Evolutionary conservation across 1,140 invertebrate genomes (phyloP), one percentile per base, ranked within the genome.

Genomic region (Pinna nobilis): DNA sequence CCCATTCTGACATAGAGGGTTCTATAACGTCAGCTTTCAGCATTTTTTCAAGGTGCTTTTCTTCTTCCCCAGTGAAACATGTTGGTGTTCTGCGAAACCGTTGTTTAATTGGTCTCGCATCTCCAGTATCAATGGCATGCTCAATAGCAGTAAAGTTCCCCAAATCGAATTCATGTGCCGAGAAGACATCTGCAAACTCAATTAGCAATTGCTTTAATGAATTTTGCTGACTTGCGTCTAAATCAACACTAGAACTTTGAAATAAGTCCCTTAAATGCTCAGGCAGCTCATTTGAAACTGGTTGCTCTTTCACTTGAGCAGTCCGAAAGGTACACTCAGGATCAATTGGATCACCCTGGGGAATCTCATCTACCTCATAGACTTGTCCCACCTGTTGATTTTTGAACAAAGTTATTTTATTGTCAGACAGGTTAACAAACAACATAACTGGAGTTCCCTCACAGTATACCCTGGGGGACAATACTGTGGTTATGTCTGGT

Each of bases 101-200:
- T 28, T 70, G 55, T 28, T 70, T 70, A 9, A 70, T 25, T 11
- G 67, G 67, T 63, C 13, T 3, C 15, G 33, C 9, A n/a, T 32
- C 28, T 18, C 55, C 39, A 2, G 67, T 70, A 15, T 70, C 67
- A 32, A 70, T 61, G 2, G 2, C 4, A 0, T n/a, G n/a, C n/a
- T n/a, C n/a, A n/a, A n/a, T n/a, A n/a, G n/a, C n/a, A n/a, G n/a
- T n/a, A n/a, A n/a, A n/a, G n/a, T n/a, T n/a, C n/a, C n/a, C n/a
- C n/a, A n/a, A n/a, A n/a, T n/a, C n/a, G n/a, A n/a, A n/a, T n/a
- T n/a, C n/a, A n/a, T n/a, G n/a, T n/a, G n/a, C n/a, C n/a, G n/a
- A n/a, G n/a, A n/a, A n/a, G n/a, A 70, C 67, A 50, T 70, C 67
- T 6, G 3, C 4, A 25, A 32, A 70, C 18, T 50, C 44, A 6